Conservation (phyloP, 2,797 vertebrate genomes). For the Poeciliopsis infans region DNA sequence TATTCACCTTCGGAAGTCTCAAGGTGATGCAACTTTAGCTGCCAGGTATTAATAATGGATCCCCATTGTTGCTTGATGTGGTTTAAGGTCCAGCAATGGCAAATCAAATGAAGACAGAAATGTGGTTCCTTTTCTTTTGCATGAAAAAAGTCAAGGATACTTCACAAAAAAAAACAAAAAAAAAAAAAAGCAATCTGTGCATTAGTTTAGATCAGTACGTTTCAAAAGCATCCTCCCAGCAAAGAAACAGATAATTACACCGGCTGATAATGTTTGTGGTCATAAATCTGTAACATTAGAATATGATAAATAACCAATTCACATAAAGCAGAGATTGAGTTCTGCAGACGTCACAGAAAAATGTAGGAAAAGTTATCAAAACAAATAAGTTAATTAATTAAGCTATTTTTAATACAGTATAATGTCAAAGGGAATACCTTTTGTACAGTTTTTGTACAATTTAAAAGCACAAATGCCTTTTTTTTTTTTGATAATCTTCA, state of each 20-base stretch:
- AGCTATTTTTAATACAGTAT: neutral
- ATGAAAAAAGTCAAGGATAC: slow-evolving; percentile 6
- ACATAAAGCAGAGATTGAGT: neutral
- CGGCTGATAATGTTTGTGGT: slow-evolving; percentile 18
- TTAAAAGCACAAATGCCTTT: neutral
- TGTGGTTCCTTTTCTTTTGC: slow-evolving; percentile 36
- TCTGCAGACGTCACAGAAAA: neutral
- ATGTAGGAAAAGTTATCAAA: neutral
- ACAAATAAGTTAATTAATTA: neutral
- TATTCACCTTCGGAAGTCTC: slow-evolving; percentile 79
- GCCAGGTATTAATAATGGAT: slow-evolving; percentile 74
- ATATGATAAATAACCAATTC: slow-evolving; percentile 1
- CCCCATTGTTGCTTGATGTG: slow-evolving; percentile 62
- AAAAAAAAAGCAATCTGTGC: too few relatives aligned
- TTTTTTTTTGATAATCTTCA: neutral
- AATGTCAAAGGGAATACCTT: neutral
- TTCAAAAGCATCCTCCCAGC: slow-evolving; percentile 12
- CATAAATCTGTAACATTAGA: neutral
- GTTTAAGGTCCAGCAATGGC: slow-evolving; percentile 66
- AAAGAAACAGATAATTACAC: slow-evolving; percentile 14
- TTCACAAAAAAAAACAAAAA: neutral
- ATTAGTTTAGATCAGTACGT: slow-evolving; percentile 11
- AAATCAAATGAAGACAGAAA: slow-evolving; percentile 60
- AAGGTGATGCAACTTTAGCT: slow-evolving; percentile 79
- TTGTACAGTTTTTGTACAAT: neutral